Conservation (phyloP, 92 coral and sea anemone species). For the Nematostella vectensis region DNA sequence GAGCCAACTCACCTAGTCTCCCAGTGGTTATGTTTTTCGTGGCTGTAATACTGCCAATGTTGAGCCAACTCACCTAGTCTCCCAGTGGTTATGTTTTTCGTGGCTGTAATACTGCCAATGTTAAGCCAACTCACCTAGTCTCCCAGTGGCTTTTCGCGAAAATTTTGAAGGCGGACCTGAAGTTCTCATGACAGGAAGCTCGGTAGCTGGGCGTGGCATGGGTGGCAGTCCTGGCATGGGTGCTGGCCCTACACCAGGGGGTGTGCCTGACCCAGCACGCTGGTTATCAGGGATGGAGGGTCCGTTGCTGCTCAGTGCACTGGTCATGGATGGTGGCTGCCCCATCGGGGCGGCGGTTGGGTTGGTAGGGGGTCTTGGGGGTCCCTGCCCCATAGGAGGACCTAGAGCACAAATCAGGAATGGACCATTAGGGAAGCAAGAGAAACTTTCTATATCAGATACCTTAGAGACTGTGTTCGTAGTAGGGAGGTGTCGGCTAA, state of each 20-base stretch:
- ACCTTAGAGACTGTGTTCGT: too few species aligned
- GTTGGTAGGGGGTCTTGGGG: neutral
- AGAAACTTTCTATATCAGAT: too few species aligned
- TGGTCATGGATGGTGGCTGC: neutral
- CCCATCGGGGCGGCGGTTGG: too few species aligned
- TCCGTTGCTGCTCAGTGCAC: constrained; percentile 3
- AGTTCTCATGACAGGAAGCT: constrained; percentile 14
- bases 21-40: too few species aligned
- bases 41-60: too few species aligned
- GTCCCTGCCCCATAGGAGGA: neutral
- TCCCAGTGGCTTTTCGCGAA: constrained; percentile 72
- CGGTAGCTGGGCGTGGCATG: constrained; percentile 4
- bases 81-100: too few species aligned
- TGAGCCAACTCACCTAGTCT: too few species aligned
- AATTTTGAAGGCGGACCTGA: constrained; percentile 71
- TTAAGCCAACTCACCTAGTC: constrained; percentile 67
- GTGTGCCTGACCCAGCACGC: constrained; percentile 20
- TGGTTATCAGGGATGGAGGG: constrained; percentile 8
- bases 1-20: too few species aligned
- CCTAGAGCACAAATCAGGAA: neutral
- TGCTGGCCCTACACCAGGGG: constrained; percentile 18
- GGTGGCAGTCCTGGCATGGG: constrained; percentile 1
- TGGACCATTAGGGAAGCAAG: too few species aligned
- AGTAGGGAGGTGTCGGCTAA: too few species aligned
- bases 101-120: too few species aligned